Evolutionary conservation across 53 echinoderm and acorn worm genomes (phyloP), one percentile per base, ranked within the genome.

Genomic region (Holothuria leucospilota): DNA sequence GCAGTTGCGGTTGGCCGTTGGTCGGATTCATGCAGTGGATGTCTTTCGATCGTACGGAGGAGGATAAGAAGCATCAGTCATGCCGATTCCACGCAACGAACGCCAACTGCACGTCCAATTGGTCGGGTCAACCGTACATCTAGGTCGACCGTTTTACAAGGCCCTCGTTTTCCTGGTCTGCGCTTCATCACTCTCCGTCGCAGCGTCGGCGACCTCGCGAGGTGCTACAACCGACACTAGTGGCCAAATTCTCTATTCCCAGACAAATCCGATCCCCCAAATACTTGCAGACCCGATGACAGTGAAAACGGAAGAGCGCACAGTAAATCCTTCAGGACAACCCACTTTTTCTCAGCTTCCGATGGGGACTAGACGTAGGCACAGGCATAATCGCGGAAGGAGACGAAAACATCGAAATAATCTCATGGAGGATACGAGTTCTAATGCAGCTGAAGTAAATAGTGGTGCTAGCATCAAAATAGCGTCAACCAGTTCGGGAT

Each of bases 371-470:
- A 34, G 26, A 68, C 34, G 68, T 34, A 68, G 68, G 26, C 68
- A 68, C 11, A 39, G 11, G 15, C 21, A 49, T 11, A 49, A 49
- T 18, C 56, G 18, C 27, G 30, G 67, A 23, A 30, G 26, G 52
- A 51, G 52, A 46, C 18, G 51, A 75, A 68, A 75, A 49, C 20
- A 20, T 8, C 6, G 51, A 49, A 75, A 25, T 20, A 6, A 20
- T 51, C 11, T 6, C 7, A 51, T 18, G 56, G 56, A 13, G 29
- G 20, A 30, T 13, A 12, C 41, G 9, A 75, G n/a, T 75, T 51
- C 75, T 13, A 75, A 75, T 49, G 75, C 75, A 75, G 75, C 75
- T 75, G 75, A 75, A 40, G 26, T 75, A 8, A 52, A 49, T 75
- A 75, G 41, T 26, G 75, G 75, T n/a, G 51, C 52, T 51, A 52